phyloP scores from a whole-genome alignment of 2,797 vertebrate species.

The Tenualosa ilisha region DNA sequence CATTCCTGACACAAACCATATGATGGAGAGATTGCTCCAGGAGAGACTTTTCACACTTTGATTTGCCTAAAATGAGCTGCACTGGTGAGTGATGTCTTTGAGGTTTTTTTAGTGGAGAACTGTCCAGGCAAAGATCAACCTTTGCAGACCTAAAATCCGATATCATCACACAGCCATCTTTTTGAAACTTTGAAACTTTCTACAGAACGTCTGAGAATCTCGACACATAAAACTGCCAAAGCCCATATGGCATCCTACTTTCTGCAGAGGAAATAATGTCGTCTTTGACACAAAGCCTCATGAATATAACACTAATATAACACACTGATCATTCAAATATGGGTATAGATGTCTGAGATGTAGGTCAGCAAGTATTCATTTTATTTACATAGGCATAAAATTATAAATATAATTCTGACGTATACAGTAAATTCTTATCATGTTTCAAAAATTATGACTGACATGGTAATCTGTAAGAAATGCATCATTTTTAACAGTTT shows the following conservation, averaged over 20 bases:
- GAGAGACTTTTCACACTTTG: slow-evolving; percentile 82
- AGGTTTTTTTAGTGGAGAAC: slow-evolving; percentile 69
- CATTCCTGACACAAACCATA: slow-evolving; percentile 74
- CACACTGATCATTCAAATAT: neutral
- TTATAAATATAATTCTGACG: neutral
- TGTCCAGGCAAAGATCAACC: slow-evolving; percentile 58
- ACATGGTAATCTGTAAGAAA: neutral
- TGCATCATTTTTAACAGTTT: neutral
- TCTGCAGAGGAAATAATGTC: neutral
- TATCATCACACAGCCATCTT: slow-evolving; percentile 64
- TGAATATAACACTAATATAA: neutral
- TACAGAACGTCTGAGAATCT: slow-evolving; percentile 48
- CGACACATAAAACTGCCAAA: slow-evolving; percentile 56
- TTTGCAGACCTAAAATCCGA: slow-evolving; percentile 50
- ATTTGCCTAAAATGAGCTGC: slow-evolving; percentile 81
- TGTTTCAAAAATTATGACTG: neutral
- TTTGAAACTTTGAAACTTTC: slow-evolving; percentile 54
- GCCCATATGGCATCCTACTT: neutral
- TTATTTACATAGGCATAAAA: neutral
- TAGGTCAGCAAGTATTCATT: neutral
- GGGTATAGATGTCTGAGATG: neutral
- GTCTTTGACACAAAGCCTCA: neutral
- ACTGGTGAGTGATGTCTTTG: slow-evolving; percentile 73
- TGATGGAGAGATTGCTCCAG: slow-evolving; percentile 78
- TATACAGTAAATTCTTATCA: neutral